Evolutionary conservation across 2,113 vertebrate species (phyloP).

Genomic region (Guaruba guarouba): DNA sequence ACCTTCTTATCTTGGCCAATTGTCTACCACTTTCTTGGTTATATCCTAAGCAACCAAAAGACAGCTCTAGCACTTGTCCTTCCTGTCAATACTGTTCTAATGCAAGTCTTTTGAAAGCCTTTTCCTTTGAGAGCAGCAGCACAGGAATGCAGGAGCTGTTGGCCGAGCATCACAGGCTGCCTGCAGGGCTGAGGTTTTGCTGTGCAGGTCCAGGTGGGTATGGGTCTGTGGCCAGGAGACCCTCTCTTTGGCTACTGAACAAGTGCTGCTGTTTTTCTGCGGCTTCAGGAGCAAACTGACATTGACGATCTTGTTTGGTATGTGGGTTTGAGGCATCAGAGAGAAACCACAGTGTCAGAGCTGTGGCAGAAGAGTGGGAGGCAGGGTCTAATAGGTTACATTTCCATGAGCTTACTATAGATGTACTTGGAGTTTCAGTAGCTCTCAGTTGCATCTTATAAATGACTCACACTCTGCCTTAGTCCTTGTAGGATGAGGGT

Average conservation of each 20-base stretch:
- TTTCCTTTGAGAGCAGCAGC: background rate
- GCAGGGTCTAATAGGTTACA: background rate
- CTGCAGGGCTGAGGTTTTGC: fast-evolving
- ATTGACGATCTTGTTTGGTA: background rate
- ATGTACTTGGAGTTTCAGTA: background rate
- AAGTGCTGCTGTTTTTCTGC: background rate
- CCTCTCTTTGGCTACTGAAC: background rate
- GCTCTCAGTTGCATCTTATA: background rate
- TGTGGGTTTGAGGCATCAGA: background rate
- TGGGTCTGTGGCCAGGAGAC: background rate
- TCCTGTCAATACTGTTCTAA: background rate
- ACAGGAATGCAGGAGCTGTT: fast-evolving
- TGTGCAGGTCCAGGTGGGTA: fast-evolving
- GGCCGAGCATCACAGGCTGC: background rate
- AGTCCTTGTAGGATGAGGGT: background rate
- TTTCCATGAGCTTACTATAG: background rate
- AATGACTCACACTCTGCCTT: background rate
- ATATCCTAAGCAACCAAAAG: background rate
- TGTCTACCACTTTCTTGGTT: background rate
- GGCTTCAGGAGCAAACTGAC: background rate
- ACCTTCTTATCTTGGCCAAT: background rate
- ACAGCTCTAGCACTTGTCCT: background rate
- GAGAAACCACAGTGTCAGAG: background rate
- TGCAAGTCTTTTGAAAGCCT: background rate
- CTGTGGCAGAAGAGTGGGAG: background rate